Evolutionary conservation across 37 sponge, comb jelly and placozoan genomes (phyloP), one percentile per base, ranked within the genome.

Genomic region (Theonella swinhoei): DNA sequence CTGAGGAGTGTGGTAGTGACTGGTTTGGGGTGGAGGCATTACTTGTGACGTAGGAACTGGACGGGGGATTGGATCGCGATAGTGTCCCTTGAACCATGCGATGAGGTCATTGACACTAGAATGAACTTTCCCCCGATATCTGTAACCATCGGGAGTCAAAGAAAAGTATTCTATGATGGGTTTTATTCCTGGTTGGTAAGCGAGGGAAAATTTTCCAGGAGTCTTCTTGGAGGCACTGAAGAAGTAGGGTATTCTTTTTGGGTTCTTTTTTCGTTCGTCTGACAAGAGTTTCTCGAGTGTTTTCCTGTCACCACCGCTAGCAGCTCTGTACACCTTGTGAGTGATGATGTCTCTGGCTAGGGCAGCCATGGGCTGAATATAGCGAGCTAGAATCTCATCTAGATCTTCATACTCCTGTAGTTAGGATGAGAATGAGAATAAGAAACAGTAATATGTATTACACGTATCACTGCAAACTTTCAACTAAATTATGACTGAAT

Each of bases 351-450:
- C 99, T 26, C 93, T 59, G 24, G 91, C 91, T 40, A 75, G 74
- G 24, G 82, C 70, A 0, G 97, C 96, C 91, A 96, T 92, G 5
- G 95, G 95, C 47, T 98, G 93, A 26, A 98, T 83, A 77, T 79
- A 96, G 24, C 97, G 74, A 4, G 99, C 99, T 22, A 98, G 74
- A n/a, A 98, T 96, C 74, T 98, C 99, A 87, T 98, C 99, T 63
- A 98, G 67, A 69, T 98, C 99, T 86, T 98, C 99, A 88, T 82
- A 98, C 36, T 92, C 95, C 98, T 95, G 70, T 43, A 14, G 29
- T 1, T 1, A n/a, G 36, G 72, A 24, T 37, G 9, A 39, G 72
- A 39, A 24, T 8, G 37, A 24, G 39, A 11, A 17, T 8, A 41
- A 11, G 23, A 29, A 22, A 33, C 58, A 69, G 3, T 2, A 2